Evolutionary conservation across 1,140 invertebrate genomes (phyloP).

Genomic region (Pteromalus puparum): DNA sequence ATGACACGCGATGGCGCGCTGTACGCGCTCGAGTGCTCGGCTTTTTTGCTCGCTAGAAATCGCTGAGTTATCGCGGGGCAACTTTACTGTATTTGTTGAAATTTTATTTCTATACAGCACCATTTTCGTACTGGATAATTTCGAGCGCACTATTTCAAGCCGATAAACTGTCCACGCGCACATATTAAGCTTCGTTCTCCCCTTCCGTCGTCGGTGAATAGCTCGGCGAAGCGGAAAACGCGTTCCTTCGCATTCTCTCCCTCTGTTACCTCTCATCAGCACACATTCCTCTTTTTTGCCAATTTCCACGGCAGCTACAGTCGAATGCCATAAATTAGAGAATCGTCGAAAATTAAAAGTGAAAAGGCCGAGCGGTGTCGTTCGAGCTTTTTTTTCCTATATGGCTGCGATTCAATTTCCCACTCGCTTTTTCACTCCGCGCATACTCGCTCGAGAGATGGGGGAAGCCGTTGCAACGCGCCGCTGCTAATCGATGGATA

Average conservation of each 20-base stretch:
- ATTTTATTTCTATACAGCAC: neutral
- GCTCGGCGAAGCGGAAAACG: too few species aligned
- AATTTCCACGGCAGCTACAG: neutral
- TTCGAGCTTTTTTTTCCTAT: slow-evolving; percentile 33
- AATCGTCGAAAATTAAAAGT: slow-evolving; percentile 56
- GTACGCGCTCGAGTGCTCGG: neutral
- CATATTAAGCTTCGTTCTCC: too few species aligned
- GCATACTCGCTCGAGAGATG: too few species aligned
- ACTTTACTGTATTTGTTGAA: neutral
- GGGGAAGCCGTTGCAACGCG: slow-evolving; percentile 10
- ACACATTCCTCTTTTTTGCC: neutral
- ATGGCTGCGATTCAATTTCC: slow-evolving; percentile 51
- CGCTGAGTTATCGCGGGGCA: neutral
- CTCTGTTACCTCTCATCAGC: too few species aligned
- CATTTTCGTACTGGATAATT: too few species aligned
- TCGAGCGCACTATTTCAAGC: neutral
- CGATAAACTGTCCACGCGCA: too few species aligned
- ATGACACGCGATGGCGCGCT: slow-evolving; percentile 63
- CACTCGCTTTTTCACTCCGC: neutral
- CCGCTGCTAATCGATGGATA: too few species aligned
- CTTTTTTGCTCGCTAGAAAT: neutral
- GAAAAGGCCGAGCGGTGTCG: slow-evolving; percentile 30
- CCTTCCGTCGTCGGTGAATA: too few species aligned
- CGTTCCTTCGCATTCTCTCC: too few species aligned
- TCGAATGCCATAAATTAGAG: slow-evolving; percentile 40